Evolutionary conservation across 2,113 vertebrate genomes (phyloP).

Genomic region (Gadus chalcogrammus): DNA sequence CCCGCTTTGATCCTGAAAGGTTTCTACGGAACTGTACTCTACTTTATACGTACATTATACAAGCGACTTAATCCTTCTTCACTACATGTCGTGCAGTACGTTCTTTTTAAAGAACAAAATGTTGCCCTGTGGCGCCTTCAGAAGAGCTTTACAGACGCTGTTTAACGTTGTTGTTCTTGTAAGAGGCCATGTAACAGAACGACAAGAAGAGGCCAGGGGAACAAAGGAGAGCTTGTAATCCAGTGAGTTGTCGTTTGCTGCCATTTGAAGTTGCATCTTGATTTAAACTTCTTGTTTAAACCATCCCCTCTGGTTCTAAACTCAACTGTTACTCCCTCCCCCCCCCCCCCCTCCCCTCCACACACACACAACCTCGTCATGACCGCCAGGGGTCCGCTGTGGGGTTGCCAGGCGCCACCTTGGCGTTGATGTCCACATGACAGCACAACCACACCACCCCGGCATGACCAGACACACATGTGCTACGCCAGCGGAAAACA

Average conservation of each 20-base stretch:
- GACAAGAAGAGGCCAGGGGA: not conserved
- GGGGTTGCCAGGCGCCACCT: slow-evolving; percentile 12
- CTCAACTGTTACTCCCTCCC: slow-evolving; percentile 16
- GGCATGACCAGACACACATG: slow-evolving; percentile 53
- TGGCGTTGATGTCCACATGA: slow-evolving; percentile 48
- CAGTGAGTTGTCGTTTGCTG: slow-evolving; percentile 12
- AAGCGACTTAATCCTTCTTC: not conserved
- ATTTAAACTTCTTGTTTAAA: not conserved
- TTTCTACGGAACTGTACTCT: not conserved
- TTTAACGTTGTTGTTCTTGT: too few species aligned
- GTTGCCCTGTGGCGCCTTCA: too few species aligned
- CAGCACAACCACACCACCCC: slow-evolving; percentile 34
- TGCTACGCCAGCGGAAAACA: slow-evolving; percentile 42
- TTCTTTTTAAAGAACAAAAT: too few species aligned
- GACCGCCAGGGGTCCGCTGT: slow-evolving; percentile 17
- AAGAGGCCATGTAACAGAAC: not conserved
- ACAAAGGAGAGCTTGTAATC: not conserved
- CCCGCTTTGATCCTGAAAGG: not conserved
- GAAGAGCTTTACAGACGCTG: not conserved
- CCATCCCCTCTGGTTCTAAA: slow-evolving; percentile 3
- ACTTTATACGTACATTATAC: not conserved
- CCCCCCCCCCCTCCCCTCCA: slow-evolving; percentile 25
- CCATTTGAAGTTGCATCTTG: not conserved
- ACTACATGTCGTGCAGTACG: not conserved
- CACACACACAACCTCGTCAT: slow-evolving; percentile 13